phyloP scores from a whole-genome alignment of 2,113 vertebrate genomes.

The Atrichornis clamosus region DNA sequence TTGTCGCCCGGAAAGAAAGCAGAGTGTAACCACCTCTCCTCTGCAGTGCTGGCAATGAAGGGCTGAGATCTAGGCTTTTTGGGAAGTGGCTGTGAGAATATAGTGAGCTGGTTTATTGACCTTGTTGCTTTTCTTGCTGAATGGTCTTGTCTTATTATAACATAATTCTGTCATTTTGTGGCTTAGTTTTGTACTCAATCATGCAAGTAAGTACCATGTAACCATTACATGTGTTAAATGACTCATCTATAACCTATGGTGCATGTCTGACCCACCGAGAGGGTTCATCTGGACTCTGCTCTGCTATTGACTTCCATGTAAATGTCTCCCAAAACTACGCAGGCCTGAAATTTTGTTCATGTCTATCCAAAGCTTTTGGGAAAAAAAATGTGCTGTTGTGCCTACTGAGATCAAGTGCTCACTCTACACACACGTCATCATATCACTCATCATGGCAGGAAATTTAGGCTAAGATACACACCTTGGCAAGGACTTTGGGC shows the following conservation, averaged over 20 bases:
- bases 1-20: not conserved
- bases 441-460: not conserved
- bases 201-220: not conserved
- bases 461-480: not conserved
- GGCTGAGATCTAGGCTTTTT: not conserved
- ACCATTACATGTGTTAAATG: not conserved
- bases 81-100: not conserved
- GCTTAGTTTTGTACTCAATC: not conserved
- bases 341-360: not conserved
- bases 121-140: not conserved
- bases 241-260: not conserved
- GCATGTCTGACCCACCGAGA: not conserved
- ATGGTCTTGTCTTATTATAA: not conserved
- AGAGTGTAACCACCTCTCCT: not conserved
- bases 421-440: rapidly evolving
- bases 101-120: not conserved
- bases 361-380: not conserved
- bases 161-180: not conserved
- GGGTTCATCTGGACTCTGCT: not conserved
- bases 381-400: not conserved
- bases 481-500: not conserved
- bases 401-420: not conserved
- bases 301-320: not conserved
- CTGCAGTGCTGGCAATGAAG: not conserved
- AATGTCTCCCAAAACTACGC: not conserved